These are phyloP conservation scores for Drosophila albomicans DNA, from an alignment of 1,140 invertebrate species.

Conservation along the genomic window DNA sequence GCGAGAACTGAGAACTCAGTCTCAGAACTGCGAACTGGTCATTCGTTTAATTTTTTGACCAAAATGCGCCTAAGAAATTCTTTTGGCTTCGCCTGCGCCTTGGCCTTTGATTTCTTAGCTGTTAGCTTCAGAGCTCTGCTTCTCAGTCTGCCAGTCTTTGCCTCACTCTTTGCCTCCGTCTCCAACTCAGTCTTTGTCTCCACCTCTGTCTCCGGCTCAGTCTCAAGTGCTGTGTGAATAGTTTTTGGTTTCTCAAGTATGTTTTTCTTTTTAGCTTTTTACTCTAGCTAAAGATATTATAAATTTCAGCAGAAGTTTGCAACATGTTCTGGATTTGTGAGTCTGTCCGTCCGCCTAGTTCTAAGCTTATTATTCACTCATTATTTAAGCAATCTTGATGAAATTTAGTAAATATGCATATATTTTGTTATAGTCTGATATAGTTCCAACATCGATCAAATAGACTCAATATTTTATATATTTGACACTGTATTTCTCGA, in stretches of 20 bases:
- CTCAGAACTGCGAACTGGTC: constrained; percentile 20
- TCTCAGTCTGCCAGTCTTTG: neutral
- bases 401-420: too few relatives aligned
- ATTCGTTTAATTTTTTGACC: constrained; percentile 44
- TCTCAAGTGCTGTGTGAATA: constrained; percentile 54
- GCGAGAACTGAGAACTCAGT: neutral
- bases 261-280: neutral
- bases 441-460: too few relatives aligned
- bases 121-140: constrained; percentile 1
- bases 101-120: constrained; percentile 57
- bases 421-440: too few relatives aligned
- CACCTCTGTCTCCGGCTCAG: neutral
- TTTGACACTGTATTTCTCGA: too few relatives aligned
- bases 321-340: too few relatives aligned
- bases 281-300: neutral
- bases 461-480: too few relatives aligned
- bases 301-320: neutral
- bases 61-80: constrained; percentile 70
- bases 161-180: neutral
- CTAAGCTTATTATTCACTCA: too few relatives aligned
- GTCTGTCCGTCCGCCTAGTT: too few relatives aligned
- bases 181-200: neutral
- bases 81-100: constrained; percentile 48
- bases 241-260: constrained; percentile 43
- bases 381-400: too few relatives aligned